These are phyloP conservation scores for Lasiurus borealis DNA, from an alignment of 2,113 vertebrate species.

Conservation along the genomic window DNA sequence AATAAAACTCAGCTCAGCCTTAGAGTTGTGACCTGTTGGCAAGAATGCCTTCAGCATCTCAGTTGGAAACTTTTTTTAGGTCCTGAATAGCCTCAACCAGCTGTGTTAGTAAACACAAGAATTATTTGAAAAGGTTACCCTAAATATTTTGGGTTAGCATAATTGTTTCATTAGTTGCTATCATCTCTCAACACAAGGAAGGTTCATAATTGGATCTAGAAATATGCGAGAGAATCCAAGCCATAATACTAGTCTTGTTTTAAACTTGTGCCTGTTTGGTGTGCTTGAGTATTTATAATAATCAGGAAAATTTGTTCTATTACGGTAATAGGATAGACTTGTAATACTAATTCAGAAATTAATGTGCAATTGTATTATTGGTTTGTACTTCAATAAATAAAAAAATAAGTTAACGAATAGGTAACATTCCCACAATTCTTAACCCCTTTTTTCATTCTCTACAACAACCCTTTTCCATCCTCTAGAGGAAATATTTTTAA, in stretches of 20 bases:
- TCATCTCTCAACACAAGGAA: not conserved
- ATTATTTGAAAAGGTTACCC: not conserved
- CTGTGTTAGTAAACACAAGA: not conserved
- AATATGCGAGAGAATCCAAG: conserved; percentile 32
- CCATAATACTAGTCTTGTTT: not conserved
- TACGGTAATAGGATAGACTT: not conserved
- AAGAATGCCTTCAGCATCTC: not conserved
- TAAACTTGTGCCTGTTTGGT: not conserved
- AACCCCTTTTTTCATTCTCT: not conserved
- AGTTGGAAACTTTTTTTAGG: not conserved
- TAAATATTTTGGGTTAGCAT: conserved; percentile 47
- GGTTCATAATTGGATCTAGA: not conserved
- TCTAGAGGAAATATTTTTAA: not conserved
- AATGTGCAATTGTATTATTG: not conserved
- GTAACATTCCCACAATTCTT: not conserved
- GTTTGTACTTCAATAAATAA: conserved; percentile 12
- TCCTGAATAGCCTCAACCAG: not conserved
- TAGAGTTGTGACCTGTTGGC: not conserved
- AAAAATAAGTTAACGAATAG: not conserved
- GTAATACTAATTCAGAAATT: conserved; percentile 20
- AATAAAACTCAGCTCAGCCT: not conserved
- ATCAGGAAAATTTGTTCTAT: not conserved
- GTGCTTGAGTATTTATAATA: not conserved
- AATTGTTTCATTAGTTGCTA: conserved; percentile 3
- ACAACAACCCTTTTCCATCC: not conserved